Evolutionary conservation across 1,140 invertebrate genomes (phyloP).

Genomic region (Anoplolepis gracilipes): DNA sequence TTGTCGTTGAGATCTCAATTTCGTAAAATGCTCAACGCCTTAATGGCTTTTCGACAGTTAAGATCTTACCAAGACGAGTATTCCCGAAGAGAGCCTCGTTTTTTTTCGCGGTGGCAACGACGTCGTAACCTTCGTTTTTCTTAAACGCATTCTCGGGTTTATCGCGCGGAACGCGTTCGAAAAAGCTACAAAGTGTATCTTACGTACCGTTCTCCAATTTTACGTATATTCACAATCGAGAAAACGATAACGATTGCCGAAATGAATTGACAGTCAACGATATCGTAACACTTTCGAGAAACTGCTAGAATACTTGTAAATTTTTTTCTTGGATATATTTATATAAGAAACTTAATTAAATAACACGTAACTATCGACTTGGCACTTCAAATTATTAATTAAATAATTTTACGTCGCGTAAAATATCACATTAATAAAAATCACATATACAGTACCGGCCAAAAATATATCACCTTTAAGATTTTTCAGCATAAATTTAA

Average conservation of each 20-base stretch:
- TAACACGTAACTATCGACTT: too few species aligned
- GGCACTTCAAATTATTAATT: too few species aligned
- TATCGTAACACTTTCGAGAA: not conserved
- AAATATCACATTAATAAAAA: too few species aligned
- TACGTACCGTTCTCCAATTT: slow-evolving; percentile 27
- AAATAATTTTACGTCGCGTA: not conserved
- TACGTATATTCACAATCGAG: not conserved
- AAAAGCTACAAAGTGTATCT: not conserved
- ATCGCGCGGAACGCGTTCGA: slow-evolving; percentile 19
- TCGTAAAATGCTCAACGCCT: slow-evolving; percentile 38
- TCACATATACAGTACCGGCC: too few species aligned
- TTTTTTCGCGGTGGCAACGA: slow-evolving; percentile 16
- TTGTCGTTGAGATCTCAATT: slow-evolving; percentile 46
- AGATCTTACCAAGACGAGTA: slow-evolving; percentile 33
- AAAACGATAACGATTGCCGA: not conserved
- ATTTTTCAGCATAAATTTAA: too few species aligned
- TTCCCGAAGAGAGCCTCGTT: not conserved
- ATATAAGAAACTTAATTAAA: not conserved
- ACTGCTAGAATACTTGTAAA: not conserved
- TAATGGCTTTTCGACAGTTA: slow-evolving; percentile 45
- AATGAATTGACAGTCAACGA: not conserved
- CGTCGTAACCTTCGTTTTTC: slow-evolving; percentile 34
- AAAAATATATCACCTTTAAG: too few species aligned
- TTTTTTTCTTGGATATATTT: too few species aligned
- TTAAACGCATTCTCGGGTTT: slow-evolving; percentile 10